A percentile compares a stretch with the other conserved stretches of the same genome.
Evolutionary conservation across 2,888 invertebrate species (phyloP).

Genomic region (Drosophila peninsularis): DNA sequence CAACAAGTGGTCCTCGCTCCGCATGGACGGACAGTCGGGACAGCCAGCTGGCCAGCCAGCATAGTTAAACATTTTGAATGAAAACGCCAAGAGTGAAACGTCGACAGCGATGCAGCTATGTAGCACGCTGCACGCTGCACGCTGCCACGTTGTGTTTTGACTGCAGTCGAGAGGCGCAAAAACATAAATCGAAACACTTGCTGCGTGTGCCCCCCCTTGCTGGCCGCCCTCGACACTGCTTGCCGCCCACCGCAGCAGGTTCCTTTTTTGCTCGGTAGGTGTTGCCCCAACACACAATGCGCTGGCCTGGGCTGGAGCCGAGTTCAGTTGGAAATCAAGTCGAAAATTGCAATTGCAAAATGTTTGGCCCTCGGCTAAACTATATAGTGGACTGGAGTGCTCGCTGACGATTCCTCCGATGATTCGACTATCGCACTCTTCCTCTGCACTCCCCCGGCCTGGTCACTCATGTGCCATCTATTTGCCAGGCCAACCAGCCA

Average conservation of each 20-base stretch:
- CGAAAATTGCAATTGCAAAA: constrained; percentile 81
- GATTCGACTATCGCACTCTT: constrained; percentile 1
- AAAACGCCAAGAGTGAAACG: constrained; percentile 71
- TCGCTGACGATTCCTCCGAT: constrained; percentile 40
- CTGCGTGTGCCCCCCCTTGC: constrained; percentile 49
- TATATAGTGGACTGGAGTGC: constrained; percentile 53
- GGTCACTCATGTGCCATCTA: constrained; percentile 73
- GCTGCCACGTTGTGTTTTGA: constrained; percentile 53
- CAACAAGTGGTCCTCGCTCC: constrained; percentile 81
- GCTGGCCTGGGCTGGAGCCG: constrained; percentile 18
- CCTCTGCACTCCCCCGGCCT: constrained; percentile 21
- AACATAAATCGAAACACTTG: constrained; percentile 81
- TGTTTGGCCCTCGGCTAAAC: constrained; percentile 73
- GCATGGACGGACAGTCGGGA: constrained; percentile 59
- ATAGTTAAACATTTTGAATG: constrained; percentile 79
- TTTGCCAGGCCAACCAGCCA: constrained; percentile 51
- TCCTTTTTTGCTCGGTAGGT: constrained; percentile 64
- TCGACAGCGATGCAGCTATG: constrained; percentile 33
- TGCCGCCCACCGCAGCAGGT: constrained; percentile 64
- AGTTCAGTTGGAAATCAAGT: constrained; percentile 75
- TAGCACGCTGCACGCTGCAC: background rate
- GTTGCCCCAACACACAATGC: constrained; percentile 57
- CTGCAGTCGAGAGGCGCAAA: constrained; percentile 75
- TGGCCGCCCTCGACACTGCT: constrained; percentile 1
- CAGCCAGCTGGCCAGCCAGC: constrained; percentile 25